Evolutionary conservation across 1,140 invertebrate species (phyloP).

Genomic region (Pseudomyrmex cubaensis): DNA sequence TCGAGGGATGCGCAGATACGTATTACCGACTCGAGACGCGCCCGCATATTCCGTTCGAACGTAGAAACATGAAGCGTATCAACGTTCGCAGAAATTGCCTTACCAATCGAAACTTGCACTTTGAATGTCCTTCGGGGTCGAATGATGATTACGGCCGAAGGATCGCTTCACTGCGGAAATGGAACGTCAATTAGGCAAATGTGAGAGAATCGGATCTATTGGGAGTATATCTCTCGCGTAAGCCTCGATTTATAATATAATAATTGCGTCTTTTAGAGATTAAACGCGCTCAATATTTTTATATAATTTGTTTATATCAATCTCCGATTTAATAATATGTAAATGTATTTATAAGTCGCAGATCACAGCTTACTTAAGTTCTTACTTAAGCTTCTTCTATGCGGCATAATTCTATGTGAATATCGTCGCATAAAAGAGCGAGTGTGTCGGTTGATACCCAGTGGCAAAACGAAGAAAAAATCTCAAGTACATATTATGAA

Average conservation of each 20-base stretch:
- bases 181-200: conserved; percentile 56
- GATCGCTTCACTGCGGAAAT: conserved; percentile 31
- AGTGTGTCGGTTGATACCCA: conserved; percentile 23
- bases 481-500: conserved; percentile 11
- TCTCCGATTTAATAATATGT: background rate
- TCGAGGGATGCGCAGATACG: conserved; percentile 34
- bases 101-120: conserved; percentile 54
- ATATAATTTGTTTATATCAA: background rate
- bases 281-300: background rate
- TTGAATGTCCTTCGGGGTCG: conserved; percentile 59
- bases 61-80: conserved; percentile 35
- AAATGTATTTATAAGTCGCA: no score
- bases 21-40: conserved; percentile 32
- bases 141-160: conserved; percentile 50
- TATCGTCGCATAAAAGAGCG: background rate
- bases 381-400: background rate
- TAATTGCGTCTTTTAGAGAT: conserved; percentile 16
- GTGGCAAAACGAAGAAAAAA: conserved; percentile 12
- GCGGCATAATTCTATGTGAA: background rate
- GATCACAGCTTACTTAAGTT: no score
- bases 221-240: conserved; percentile 9
- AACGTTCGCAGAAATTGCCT: conserved; percentile 47
- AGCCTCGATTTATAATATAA: background rate
- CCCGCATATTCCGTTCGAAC: conserved; percentile 33
- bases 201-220: conserved; percentile 38